A percentile compares a stretch with the other conserved stretches of the same genome.
phyloP scores from a whole-genome alignment of 2,888 invertebrate species.

The Cyaniris semiargus region DNA sequence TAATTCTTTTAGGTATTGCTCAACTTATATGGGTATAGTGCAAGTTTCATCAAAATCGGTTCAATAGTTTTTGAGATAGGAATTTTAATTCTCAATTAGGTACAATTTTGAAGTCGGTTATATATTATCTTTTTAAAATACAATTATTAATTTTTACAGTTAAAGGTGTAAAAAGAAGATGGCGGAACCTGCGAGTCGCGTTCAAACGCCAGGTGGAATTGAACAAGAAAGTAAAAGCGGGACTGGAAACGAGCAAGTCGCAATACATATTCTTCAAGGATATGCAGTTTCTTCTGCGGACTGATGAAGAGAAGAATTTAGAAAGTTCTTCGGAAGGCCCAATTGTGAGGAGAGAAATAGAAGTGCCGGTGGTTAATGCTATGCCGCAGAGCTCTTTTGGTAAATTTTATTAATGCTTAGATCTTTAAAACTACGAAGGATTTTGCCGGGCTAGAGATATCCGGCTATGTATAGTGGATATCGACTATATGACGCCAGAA shows the following conservation, averaged over 20 bases:
- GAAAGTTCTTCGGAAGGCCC: constrained; percentile 13
- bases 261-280: constrained; percentile 54
- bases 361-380: not conserved
- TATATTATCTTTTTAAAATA: no score
- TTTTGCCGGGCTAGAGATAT: no score
- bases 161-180: constrained; percentile 49
- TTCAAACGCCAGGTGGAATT: constrained; percentile 50
- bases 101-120: no score
- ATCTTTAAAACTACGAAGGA: no score
- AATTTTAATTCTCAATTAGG: no score
- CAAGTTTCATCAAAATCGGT: no score
- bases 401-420: not conserved
- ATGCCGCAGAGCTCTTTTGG: not conserved
- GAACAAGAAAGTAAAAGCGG: constrained; percentile 46
- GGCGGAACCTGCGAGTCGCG: constrained; percentile 56
- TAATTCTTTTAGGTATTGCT: no score
- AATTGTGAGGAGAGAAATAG: not conserved
- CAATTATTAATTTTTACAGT: constrained; percentile 42
- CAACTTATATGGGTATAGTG: no score
- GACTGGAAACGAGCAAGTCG: constrained; percentile 45
- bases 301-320: not conserved
- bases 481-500: no score
- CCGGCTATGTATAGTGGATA: no score
- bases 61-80: no score
- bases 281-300: constrained; percentile 52